phyloP scores from a whole-genome alignment of 2,797 vertebrate species.

The Mus caroli region DNA sequence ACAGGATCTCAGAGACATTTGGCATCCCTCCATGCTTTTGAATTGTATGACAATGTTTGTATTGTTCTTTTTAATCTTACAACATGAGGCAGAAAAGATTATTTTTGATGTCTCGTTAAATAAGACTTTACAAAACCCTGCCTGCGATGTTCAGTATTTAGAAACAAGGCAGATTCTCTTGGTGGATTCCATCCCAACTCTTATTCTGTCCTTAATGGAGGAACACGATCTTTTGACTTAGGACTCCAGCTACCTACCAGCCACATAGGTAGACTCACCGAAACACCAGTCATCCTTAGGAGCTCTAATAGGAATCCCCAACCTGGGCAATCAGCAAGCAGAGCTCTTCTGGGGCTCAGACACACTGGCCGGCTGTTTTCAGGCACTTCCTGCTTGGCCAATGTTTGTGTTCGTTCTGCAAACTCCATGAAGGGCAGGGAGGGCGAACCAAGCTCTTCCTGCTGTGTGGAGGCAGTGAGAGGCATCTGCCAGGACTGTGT shows the following conservation, averaged over 20 bases:
- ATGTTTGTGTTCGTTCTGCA: constrained; percentile 27
- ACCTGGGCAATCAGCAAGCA: background rate
- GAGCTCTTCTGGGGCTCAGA: background rate
- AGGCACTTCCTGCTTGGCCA: background rate
- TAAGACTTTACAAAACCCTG: background rate
- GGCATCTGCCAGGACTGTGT: constrained; percentile 66
- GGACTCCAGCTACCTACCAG: background rate
- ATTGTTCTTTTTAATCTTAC: background rate
- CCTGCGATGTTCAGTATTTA: background rate
- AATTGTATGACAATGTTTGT: background rate
- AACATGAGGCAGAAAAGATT: background rate
- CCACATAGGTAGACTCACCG: background rate
- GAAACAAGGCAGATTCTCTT: constrained; percentile 50
- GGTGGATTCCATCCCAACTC: background rate
- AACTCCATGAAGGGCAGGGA: constrained; percentile 60
- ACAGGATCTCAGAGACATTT: background rate
- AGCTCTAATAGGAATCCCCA: constrained; percentile 29
- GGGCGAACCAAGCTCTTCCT: constrained; percentile 58
- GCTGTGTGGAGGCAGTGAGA: constrained; percentile 71
- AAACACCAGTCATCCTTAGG: background rate
- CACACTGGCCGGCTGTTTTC: background rate
- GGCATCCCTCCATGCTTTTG: background rate
- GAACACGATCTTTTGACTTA: constrained; percentile 24
- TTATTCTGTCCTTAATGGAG: background rate
- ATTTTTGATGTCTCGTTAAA: background rate